These are phyloP conservation scores for Stichodactyla mertensii DNA, from an alignment of 64 coral and sea anemone species.

Conservation along the genomic window DNA sequence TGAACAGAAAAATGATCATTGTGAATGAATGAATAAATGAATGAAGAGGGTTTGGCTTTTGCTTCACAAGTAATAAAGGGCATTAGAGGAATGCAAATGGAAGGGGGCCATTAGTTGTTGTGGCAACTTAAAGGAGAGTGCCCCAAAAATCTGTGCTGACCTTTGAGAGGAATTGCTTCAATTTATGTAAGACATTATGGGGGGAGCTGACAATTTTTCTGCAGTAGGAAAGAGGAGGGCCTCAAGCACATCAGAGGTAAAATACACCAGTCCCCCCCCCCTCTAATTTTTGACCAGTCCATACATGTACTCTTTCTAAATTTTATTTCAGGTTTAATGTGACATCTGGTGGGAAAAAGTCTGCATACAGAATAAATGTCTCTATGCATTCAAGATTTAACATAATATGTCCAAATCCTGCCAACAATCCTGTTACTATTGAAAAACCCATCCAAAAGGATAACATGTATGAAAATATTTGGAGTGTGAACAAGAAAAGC, in stretches of 20 bases:
- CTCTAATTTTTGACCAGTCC: no score
- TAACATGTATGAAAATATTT: constrained; percentile 66
- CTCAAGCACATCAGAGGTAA: no score
- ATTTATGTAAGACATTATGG: no score
- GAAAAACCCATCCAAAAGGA: background rate
- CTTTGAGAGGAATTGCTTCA: no score
- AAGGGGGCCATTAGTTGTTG: no score
- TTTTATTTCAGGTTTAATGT: background rate
- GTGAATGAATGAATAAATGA: background rate
- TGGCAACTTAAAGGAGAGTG: no score
- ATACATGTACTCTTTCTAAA: no score
- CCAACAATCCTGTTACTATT: constrained; percentile 4
- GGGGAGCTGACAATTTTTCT: no score
- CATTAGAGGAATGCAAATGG: background rate
- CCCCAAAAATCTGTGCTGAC: no score
- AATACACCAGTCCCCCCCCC: no score
- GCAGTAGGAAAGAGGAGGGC: no score
- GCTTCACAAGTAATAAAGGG: background rate
- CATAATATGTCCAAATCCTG: constrained; percentile 48
- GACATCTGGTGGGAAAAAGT: background rate
- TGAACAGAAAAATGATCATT: background rate
- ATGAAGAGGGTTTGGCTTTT: background rate
- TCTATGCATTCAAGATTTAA: constrained; percentile 32
- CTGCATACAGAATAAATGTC: constrained; percentile 18
- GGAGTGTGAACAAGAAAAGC: constrained; percentile 50